Percentiles rank a stretch among this genome's conserved stretches.
Conservation (phyloP, 2,113 vertebrate genomes). For the Thamnophis sirtalis region DNA sequence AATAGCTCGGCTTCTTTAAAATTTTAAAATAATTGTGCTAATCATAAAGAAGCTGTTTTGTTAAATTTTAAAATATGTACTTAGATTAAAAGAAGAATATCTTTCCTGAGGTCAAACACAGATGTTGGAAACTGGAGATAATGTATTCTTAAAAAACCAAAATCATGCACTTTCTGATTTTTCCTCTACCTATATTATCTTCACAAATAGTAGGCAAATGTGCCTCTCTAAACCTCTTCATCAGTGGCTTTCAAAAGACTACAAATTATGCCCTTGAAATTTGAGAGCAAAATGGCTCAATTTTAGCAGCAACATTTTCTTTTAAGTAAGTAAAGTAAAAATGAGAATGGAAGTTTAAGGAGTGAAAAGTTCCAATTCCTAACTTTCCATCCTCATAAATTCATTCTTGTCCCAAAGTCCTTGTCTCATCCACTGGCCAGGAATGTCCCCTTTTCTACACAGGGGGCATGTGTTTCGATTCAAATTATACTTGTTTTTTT, state of each 20-base stretch:
- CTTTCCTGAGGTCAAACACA: background rate
- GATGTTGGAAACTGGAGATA: background rate
- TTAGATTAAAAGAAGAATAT: background rate
- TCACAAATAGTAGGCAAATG: background rate
- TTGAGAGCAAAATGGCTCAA: background rate
- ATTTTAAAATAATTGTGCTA: background rate
- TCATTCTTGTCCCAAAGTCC: background rate
- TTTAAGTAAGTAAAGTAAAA: background rate
- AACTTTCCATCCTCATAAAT: background rate
- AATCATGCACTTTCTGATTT: background rate
- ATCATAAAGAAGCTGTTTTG: constrained; percentile 1
- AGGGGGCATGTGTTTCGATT: background rate
- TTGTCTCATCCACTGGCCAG: background rate
- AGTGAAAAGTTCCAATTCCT: background rate
- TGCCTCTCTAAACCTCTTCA: background rate
- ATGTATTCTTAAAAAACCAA: background rate
- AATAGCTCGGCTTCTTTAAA: background rate
- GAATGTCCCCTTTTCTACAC: background rate
- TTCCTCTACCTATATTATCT: background rate
- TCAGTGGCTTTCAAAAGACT: background rate
- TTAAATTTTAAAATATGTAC: background rate
- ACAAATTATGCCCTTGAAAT: background rate
- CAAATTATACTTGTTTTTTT: background rate
- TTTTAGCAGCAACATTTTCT: background rate
- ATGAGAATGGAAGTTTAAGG: background rate